Evolutionary conservation across 1,140 invertebrate genomes (phyloP).

Genomic region (Drosophila pallidifrons): DNA sequence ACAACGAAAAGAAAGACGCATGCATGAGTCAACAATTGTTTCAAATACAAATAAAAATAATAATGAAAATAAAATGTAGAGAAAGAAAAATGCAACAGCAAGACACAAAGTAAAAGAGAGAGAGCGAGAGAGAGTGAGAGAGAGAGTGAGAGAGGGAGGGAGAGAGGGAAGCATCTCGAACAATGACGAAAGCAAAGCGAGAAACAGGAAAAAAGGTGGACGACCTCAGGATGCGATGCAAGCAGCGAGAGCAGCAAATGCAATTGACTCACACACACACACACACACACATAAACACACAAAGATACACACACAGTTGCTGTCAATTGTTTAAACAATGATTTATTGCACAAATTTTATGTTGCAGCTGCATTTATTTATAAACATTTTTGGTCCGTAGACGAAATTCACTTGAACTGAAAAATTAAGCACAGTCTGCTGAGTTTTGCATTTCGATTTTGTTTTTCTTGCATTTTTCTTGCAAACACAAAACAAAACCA

Average conservation of each 20-base stretch:
- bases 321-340: not conserved
- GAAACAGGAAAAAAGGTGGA: constrained; percentile 66
- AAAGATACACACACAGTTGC: not conserved
- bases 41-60: constrained; percentile 8
- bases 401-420: constrained; percentile 14
- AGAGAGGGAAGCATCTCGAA: constrained; percentile 34
- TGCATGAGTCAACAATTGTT: constrained; percentile 7
- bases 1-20: not conserved
- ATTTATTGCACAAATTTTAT: constrained; percentile 28
- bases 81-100: constrained; percentile 28
- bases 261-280: constrained; percentile 14
- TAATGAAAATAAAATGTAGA: not conserved
- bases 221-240: constrained; percentile 60
- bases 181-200: constrained; percentile 49
- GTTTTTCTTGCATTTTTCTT: constrained; percentile 14
- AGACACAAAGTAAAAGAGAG: not conserved
- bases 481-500: constrained; percentile 56
- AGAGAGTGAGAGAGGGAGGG: not conserved
- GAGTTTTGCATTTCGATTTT: constrained; percentile 21
- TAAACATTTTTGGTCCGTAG: constrained; percentile 8
- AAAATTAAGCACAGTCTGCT: constrained; percentile 59
- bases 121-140: not conserved
- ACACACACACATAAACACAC: constrained; percentile 9
- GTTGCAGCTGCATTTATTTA: constrained; percentile 22
- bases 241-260: constrained; percentile 7